phyloP scores from a whole-genome alignment of 2,113 vertebrate species.

The Eublepharis macularius region DNA sequence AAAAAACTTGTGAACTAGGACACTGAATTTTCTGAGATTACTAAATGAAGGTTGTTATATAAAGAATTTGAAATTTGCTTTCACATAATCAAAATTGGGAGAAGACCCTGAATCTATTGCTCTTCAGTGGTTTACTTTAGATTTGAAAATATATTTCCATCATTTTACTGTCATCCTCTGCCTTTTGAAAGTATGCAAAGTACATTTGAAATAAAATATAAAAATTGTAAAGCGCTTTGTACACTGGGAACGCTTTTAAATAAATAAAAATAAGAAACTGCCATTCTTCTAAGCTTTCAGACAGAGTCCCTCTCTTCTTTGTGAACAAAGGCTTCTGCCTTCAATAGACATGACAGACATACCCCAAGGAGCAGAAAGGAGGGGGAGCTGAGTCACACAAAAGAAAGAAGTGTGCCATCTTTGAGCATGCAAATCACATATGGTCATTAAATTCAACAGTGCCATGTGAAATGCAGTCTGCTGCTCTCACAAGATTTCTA shows the following conservation, averaged over 20 bases:
- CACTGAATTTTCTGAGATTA: neutral
- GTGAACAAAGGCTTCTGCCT: constrained; percentile 34
- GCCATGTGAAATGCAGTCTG: constrained; percentile 66
- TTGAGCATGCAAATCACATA: constrained; percentile 71
- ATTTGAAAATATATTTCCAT: neutral
- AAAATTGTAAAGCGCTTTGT: neutral
- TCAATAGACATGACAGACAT: constrained; percentile 65
- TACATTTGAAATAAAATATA: neutral
- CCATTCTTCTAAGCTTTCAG: constrained; percentile 15
- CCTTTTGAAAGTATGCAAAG: neutral
- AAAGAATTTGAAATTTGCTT: neutral
- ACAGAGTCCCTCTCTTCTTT: constrained; percentile 24
- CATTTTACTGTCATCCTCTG: neutral
- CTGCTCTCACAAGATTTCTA: constrained; percentile 58
- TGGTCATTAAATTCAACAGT: constrained; percentile 72
- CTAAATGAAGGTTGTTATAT: neutral
- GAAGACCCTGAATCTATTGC: neutral
- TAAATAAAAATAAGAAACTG: neutral
- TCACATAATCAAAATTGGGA: neutral
- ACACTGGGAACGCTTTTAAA: neutral
- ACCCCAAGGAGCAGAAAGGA: constrained; percentile 53
- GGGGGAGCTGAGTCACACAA: constrained; percentile 63
- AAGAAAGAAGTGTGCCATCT: constrained; percentile 68
- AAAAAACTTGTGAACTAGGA: neutral
- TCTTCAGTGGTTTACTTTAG: neutral